Evolutionary conservation across 2,113 vertebrate genomes (phyloP).

Genomic region (Colaptes auratus): DNA sequence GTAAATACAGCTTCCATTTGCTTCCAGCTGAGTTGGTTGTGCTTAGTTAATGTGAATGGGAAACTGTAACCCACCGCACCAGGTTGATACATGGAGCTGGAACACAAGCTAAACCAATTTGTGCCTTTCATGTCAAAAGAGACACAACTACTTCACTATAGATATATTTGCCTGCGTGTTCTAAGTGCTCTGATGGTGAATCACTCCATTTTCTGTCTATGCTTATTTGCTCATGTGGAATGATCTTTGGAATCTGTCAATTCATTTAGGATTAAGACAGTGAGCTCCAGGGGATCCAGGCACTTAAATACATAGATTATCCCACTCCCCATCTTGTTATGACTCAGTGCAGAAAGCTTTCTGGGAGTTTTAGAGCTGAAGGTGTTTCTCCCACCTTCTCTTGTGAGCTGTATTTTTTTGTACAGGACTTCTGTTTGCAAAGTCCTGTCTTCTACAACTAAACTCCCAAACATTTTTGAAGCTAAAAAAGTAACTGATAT

Average conservation of each 20-base stretch:
- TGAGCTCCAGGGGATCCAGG: not conserved
- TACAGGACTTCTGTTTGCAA: not conserved
- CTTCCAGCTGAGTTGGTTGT: too few relatives aligned
- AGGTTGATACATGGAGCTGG: not conserved
- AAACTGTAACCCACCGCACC: too few relatives aligned
- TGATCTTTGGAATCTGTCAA: not conserved
- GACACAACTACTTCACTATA: not conserved
- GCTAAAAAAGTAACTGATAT: not conserved
- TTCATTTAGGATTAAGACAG: not conserved
- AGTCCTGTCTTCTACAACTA: not conserved
- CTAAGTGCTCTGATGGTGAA: not conserved
- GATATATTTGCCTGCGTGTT: not conserved
- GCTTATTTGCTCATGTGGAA: not conserved
- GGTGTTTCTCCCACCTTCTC: not conserved
- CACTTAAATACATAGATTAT: not conserved
- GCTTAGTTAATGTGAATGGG: too few relatives aligned
- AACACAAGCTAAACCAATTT: not conserved
- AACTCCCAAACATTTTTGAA: not conserved
- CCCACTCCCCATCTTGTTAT: not conserved
- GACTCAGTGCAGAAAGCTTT: not conserved
- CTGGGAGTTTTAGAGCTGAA: not conserved
- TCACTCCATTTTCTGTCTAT: not conserved
- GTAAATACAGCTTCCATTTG: too few relatives aligned
- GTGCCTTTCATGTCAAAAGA: not conserved
- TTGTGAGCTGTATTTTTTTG: not conserved